Evolutionary conservation across 1,140 invertebrate genomes (phyloP).

Genomic region (Drosophila willistoni): DNA sequence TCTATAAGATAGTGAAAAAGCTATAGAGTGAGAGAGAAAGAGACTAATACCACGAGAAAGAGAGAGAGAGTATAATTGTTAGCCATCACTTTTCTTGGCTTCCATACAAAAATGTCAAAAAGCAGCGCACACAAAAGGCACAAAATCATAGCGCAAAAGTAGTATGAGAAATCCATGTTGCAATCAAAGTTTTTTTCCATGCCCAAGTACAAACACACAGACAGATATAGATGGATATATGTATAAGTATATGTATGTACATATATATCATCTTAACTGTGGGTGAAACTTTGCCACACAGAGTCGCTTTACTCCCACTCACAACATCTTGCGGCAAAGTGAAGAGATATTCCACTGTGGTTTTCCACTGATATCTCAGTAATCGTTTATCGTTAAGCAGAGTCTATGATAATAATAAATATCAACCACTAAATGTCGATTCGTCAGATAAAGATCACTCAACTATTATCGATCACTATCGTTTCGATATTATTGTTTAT

Average conservation of each 20-base stretch:
- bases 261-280: not conserved
- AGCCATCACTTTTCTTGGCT: slow-evolving; percentile 28
- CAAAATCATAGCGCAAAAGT: slow-evolving; percentile 28
- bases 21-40: slow-evolving; percentile 4
- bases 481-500: no score
- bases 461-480: no score
- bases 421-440: no score
- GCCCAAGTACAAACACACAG: slow-evolving; percentile 31
- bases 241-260: not conserved
- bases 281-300: slow-evolving; percentile 34
- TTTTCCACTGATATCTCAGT: slow-evolving; percentile 28
- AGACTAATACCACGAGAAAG: not conserved
- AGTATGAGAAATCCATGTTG: slow-evolving; percentile 54
- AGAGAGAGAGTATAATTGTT: slow-evolving; percentile 43
- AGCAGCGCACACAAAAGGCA: slow-evolving; percentile 10
- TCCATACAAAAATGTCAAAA: slow-evolving; percentile 41
- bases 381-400: not conserved
- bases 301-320: slow-evolving; percentile 45
- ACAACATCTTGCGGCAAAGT: slow-evolving; percentile 43
- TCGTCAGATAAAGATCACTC: no score
- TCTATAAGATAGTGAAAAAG: not conserved
- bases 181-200: slow-evolving; percentile 60
- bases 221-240: not conserved
- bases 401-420: no score
- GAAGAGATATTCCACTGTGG: slow-evolving; percentile 38